phyloP scores from a whole-genome alignment of 1,140 invertebrate genomes.

The Lucilia cuprina region DNA sequence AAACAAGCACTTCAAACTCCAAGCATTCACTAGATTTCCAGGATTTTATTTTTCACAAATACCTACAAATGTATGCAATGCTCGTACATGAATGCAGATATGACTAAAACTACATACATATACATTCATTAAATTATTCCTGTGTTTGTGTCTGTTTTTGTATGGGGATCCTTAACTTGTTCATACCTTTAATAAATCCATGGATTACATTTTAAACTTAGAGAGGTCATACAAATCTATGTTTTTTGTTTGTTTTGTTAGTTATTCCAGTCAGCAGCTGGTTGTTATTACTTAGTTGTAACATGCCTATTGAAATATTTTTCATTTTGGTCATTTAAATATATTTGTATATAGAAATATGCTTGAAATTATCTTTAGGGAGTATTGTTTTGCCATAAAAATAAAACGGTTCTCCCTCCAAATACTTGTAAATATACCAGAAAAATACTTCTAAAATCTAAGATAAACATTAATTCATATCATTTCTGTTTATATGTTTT shows the following conservation, averaged over 20 bases:
- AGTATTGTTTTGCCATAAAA: too few species aligned
- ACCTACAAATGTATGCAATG: not conserved
- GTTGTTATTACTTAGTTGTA: not conserved
- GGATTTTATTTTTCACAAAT: not conserved
- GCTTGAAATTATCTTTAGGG: too few species aligned
- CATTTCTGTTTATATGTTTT: not conserved
- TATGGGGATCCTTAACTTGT: not conserved
- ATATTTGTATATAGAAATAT: too few species aligned
- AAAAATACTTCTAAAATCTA: too few species aligned
- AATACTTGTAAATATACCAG: too few species aligned
- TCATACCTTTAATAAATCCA: not conserved
- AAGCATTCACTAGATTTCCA: not conserved
- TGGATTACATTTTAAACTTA: not conserved
- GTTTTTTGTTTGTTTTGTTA: too few species aligned
- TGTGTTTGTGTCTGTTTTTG: not conserved
- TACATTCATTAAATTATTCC: not conserved
- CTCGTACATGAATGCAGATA: not conserved
- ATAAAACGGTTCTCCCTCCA: too few species aligned
- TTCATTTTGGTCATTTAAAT: too few species aligned
- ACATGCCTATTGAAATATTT: not conserved
- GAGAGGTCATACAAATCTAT: too few species aligned
- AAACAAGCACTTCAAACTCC: not conserved
- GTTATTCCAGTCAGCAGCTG: not conserved
- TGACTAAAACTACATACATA: too few species aligned
- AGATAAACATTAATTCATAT: too few species aligned